A percentile compares a stretch with the other conserved stretches of the same genome.
Conservation (phyloP, 2,888 invertebrate genomes). For the Zaprionus lineosus region DNA sequence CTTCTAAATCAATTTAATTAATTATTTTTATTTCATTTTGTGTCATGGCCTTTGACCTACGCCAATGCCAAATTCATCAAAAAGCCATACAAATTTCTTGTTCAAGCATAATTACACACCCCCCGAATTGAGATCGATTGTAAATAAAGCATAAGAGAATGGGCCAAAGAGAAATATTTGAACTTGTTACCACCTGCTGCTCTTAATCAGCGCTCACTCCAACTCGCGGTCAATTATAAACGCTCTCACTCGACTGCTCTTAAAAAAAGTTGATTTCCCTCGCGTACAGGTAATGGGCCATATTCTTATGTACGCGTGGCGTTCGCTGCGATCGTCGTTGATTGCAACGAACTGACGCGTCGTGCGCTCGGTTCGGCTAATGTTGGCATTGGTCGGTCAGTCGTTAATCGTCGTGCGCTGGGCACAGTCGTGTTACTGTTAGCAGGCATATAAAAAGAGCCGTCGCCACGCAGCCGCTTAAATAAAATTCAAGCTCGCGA, state of each 20-base stretch:
- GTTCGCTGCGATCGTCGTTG: constrained; percentile 50
- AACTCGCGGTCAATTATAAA: too few species aligned
- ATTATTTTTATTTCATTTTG: too few species aligned
- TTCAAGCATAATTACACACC: constrained; percentile 42
- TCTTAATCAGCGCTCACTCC: constrained; percentile 4
- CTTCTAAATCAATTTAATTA: constrained; percentile 32
- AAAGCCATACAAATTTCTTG: too few species aligned
- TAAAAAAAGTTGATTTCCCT: too few species aligned
- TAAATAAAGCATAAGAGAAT: constrained; percentile 23
- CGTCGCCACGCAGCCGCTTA: constrained; percentile 24
- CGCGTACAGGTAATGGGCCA: too few species aligned
- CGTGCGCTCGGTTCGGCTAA: background rate
- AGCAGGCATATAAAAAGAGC: background rate
- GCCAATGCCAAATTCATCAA: constrained; percentile 40
- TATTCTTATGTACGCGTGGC: constrained; percentile 64
- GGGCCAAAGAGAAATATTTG: background rate
- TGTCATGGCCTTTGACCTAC: constrained; percentile 54
- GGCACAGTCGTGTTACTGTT: constrained; percentile 44
- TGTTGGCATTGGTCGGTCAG: constrained; percentile 41
- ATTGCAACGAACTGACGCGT: too few species aligned
- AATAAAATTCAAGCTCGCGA: constrained; percentile 13
- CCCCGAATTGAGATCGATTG: constrained; percentile 17
- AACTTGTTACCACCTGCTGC: constrained; percentile 21
- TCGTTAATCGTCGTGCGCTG: constrained; percentile 51
- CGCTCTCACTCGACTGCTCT: too few species aligned